These are phyloP conservation scores for Muscina levida DNA, from an alignment of 2,888 invertebrate genomes.

Conservation along the genomic window DNA sequence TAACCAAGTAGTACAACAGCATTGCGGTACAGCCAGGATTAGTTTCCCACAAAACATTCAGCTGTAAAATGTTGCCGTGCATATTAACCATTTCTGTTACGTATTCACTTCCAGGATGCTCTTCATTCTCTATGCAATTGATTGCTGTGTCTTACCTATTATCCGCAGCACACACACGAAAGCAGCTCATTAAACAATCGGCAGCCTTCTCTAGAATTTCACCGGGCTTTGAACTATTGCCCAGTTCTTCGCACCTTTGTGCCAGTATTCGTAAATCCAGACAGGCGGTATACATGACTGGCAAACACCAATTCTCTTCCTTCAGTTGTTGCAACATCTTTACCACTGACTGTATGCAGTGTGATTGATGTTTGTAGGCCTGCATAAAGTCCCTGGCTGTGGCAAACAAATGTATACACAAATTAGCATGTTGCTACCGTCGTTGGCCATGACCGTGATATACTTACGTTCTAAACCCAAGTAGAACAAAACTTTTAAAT, in stretches of 20 bases:
- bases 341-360: slow-evolving; percentile 88
- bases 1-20: too few species aligned
- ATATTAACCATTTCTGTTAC: too few species aligned
- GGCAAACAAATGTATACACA: slow-evolving; percentile 49
- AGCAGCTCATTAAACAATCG: slow-evolving; percentile 94
- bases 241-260: slow-evolving; percentile 86
- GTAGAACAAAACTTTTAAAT: slow-evolving; percentile 85
- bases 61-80: too few species aligned
- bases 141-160: slow-evolving; percentile 87
- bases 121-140: too few species aligned
- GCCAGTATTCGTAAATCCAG: slow-evolving; percentile 93
- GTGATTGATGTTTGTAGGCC: slow-evolving; percentile 90
- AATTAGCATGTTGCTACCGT: too few species aligned
- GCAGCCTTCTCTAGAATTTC: slow-evolving; percentile 92
- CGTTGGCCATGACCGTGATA: too few species aligned
- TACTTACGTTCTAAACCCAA: slow-evolving; percentile 80
- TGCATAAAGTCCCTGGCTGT: slow-evolving; percentile 81
- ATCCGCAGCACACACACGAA: slow-evolving; percentile 96
- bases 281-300: slow-evolving; percentile 94
- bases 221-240: slow-evolving; percentile 80
- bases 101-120: too few species aligned
- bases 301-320: slow-evolving; percentile 98
- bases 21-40: too few species aligned
- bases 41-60: too few species aligned
- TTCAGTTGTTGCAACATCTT: slow-evolving; percentile 92